Evolutionary conservation across 2,797 vertebrate species (phyloP).

Genomic region (Brotogeris chrysoptera): DNA sequence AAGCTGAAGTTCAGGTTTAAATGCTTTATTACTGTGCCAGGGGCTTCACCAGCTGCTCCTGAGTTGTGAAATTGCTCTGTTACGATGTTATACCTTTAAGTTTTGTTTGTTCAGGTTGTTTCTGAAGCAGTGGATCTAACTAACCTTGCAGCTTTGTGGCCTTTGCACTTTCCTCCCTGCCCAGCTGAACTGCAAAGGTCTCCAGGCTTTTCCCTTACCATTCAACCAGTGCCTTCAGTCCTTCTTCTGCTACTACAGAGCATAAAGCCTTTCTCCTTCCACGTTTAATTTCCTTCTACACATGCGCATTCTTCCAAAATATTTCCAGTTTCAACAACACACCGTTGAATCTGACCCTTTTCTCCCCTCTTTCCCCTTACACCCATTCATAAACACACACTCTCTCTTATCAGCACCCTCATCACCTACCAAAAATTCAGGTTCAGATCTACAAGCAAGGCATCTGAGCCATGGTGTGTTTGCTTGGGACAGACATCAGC

Average conservation of each 20-base stretch:
- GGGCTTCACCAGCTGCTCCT: background rate
- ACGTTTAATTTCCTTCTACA: background rate
- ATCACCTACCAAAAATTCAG: fast-evolving
- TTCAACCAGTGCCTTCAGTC: background rate
- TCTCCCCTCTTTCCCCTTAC: background rate
- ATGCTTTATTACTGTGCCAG: background rate
- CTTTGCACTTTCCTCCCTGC: background rate
- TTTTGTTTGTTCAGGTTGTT: background rate
- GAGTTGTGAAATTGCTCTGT: background rate
- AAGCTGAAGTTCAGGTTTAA: background rate
- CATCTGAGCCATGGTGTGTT: background rate
- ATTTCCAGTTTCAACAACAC: background rate
- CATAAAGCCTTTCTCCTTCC: background rate
- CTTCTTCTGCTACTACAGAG: background rate
- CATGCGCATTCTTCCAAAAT: background rate
- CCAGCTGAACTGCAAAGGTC: background rate
- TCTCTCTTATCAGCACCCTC: background rate
- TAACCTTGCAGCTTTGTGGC: background rate
- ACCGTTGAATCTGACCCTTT: background rate
- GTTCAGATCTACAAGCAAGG: background rate
- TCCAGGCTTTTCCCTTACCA: background rate
- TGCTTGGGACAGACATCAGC: background rate
- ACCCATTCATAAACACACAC: background rate
- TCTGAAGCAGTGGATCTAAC: background rate
- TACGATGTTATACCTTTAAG: fast-evolving